phyloP scores from a whole-genome alignment of 2,888 invertebrate genomes.

The Ethmia dodecea region DNA sequence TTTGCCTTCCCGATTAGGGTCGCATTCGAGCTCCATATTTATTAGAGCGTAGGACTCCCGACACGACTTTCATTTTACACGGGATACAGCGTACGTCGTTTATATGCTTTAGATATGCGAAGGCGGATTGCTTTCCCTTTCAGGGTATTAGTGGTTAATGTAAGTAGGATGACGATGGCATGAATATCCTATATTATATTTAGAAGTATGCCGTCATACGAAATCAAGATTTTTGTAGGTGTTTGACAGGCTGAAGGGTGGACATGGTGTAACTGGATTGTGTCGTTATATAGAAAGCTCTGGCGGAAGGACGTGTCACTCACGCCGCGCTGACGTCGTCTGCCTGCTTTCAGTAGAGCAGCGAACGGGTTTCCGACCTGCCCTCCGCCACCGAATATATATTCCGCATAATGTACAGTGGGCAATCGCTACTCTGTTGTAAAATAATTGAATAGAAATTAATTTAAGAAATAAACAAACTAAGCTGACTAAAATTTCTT shows the following conservation, averaged over 20 bases:
- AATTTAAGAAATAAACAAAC: too few species aligned
- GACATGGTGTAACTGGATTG: conserved; percentile 34
- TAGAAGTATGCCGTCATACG: too few species aligned
- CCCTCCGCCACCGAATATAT: conserved; percentile 48
- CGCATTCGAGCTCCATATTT: conserved; percentile 70
- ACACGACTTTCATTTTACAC: conserved; percentile 71
- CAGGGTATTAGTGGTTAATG: conserved; percentile 30
- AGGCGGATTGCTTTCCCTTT: conserved; percentile 44
- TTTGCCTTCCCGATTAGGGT: conserved; percentile 74
- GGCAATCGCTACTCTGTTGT: conserved; percentile 24
- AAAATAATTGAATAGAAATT: too few species aligned
- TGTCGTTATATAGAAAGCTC: conserved; percentile 41
- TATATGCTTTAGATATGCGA: conserved; percentile 33
- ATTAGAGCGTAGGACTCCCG: conserved; percentile 66
- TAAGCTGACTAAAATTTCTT: too few species aligned
- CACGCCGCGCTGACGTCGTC: conserved; percentile 57
- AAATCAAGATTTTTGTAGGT: too few species aligned
- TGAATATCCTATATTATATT: too few species aligned
- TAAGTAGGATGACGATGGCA: background rate
- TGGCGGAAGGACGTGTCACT: conserved; percentile 63
- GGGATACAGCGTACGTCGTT: conserved; percentile 46
- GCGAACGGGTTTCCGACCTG: conserved; percentile 64
- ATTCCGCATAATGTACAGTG: conserved; percentile 35
- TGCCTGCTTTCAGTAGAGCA: conserved; percentile 60
- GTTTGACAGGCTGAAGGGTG: too few species aligned